Percentiles rank a stretch among this genome's conserved stretches.
Evolutionary conservation across 1,140 invertebrate genomes (phyloP).

Genomic region (Rhyacophila brunnea): DNA sequence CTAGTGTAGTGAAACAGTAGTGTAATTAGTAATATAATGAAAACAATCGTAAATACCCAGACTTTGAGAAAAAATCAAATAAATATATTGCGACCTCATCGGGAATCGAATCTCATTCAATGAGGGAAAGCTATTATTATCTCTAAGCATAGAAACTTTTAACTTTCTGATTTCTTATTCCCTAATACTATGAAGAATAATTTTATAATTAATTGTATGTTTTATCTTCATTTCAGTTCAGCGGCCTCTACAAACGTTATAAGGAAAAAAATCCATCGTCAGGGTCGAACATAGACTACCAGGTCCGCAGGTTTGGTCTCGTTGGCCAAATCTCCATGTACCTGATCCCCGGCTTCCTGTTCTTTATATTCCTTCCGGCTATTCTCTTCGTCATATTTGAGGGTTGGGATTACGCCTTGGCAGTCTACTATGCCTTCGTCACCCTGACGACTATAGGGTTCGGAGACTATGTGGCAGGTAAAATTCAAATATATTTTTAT

Average conservation of each 20-base stretch:
- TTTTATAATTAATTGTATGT: too few species aligned
- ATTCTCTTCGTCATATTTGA: conserved; percentile 86
- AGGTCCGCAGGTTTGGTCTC: conserved; percentile 68
- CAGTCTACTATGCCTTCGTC: conserved; percentile 90
- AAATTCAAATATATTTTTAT: not conserved
- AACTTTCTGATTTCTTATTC: too few species aligned
- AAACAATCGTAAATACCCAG: too few species aligned
- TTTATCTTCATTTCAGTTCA: conserved; percentile 56
- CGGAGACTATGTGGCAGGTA: conserved; percentile 83
- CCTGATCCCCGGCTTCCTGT: conserved; percentile 78
- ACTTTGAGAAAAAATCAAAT: too few species aligned
- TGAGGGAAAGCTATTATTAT: too few species aligned
- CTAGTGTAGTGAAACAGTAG: too few species aligned
- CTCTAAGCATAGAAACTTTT: too few species aligned
- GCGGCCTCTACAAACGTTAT: conserved; percentile 71
- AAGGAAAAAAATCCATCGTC: conserved; percentile 66
- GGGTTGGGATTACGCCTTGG: conserved; percentile 84
- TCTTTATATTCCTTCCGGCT: conserved; percentile 92
- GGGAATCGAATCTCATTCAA: too few species aligned
- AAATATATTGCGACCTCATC: too few species aligned
- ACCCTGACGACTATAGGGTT: conserved; percentile 93
- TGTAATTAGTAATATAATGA: too few species aligned
- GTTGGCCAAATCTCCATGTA: conserved; percentile 77
- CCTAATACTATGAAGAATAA: too few species aligned
- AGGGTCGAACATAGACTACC: conserved; percentile 56